A percentile compares a stretch with the other conserved stretches of the same genome.
Conservation (phyloP, 2,888 invertebrate species). For the Lasioglossum lativentre region DNA sequence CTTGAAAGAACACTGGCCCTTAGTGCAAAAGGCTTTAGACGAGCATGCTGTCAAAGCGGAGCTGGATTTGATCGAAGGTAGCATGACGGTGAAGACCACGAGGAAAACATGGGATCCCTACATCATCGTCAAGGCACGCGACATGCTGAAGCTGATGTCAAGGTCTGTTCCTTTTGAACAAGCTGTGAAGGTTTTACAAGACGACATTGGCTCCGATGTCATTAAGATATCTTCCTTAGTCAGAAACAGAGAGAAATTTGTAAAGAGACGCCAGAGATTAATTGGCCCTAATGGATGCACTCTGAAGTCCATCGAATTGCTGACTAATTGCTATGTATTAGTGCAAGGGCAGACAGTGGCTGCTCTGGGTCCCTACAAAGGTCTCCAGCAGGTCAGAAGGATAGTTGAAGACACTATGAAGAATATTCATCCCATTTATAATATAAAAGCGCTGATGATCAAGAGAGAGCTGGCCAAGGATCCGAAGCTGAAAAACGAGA, state of each 20-base stretch:
- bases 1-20: conserved; percentile 96
- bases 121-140: conserved; percentile 97
- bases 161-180: conserved; percentile 99
- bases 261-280: conserved; percentile 96
- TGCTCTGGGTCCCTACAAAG: conserved; percentile 97
- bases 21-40: conserved; percentile 93
- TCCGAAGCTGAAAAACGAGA: conserved; percentile 95
- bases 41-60: conserved; percentile 94
- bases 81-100: conserved; percentile 97
- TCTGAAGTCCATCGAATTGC: conserved; percentile 97
- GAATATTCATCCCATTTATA: conserved; percentile 99
- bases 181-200: conserved; percentile 93
- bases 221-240: conserved; percentile 98
- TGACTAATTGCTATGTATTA: conserved; percentile 98
- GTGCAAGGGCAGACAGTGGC: conserved; percentile 99
- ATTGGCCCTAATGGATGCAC: conserved; percentile 99
- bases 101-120: conserved; percentile 99
- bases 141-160: conserved; percentile 97
- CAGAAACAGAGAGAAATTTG: conserved; percentile 96
- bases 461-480: conserved; percentile 97
- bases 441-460: conserved; percentile 98
- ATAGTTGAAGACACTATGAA: conserved; percentile 99
- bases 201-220: conserved; percentile 97
- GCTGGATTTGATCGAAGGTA: conserved; percentile 96
- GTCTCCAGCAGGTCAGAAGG: conserved; percentile 93